These are phyloP conservation scores for Pao palembangensis DNA, from an alignment of 2,113 vertebrate genomes.

Conservation along the genomic window DNA sequence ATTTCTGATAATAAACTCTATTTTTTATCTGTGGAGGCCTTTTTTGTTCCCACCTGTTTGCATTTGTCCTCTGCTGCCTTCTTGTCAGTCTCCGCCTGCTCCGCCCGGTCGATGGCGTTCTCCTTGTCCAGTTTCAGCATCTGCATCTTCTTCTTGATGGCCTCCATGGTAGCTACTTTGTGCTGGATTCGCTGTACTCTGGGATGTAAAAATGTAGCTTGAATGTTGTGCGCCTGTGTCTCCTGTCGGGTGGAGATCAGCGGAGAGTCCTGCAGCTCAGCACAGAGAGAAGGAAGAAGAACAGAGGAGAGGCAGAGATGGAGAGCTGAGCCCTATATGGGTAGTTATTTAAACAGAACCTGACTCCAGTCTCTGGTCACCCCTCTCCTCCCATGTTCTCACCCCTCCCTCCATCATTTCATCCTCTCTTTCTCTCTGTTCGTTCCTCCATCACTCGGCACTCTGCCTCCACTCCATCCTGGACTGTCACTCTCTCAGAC, in stretches of 20 bases:
- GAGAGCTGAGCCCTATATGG: slow-evolving; percentile 52
- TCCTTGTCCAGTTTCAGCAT: slow-evolving; percentile 97
- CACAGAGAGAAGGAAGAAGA: slow-evolving; percentile 25
- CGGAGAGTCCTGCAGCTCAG: slow-evolving; percentile 15
- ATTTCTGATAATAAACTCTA: not conserved
- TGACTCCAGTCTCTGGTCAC: slow-evolving; percentile 64
- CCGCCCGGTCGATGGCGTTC: slow-evolving; percentile 92
- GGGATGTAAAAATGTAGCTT: slow-evolving; percentile 27
- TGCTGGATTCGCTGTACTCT: slow-evolving; percentile 11
- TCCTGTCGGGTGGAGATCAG: slow-evolving; percentile 19
- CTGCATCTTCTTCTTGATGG: slow-evolving; percentile 87
- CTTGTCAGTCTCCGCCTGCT: slow-evolving; percentile 93
- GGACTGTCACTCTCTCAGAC: slow-evolving; percentile 39
- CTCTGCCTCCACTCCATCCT: slow-evolving; percentile 46
- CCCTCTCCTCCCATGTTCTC: slow-evolving; percentile 39
- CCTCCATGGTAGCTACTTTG: slow-evolving; percentile 82
- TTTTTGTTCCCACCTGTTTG: slow-evolving; percentile 81
- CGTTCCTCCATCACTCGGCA: slow-evolving; percentile 49
- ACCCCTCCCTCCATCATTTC: slow-evolving; percentile 36
- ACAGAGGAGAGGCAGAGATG: slow-evolving; percentile 37
- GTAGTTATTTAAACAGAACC: slow-evolving; percentile 76
- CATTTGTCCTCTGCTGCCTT: slow-evolving; percentile 93
- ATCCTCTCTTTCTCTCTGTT: slow-evolving; percentile 36
- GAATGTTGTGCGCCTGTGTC: not conserved
- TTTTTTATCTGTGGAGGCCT: not conserved